phyloP scores from a whole-genome alignment of 2,888 invertebrate species.

The Synanthedon tipuliformis region DNA sequence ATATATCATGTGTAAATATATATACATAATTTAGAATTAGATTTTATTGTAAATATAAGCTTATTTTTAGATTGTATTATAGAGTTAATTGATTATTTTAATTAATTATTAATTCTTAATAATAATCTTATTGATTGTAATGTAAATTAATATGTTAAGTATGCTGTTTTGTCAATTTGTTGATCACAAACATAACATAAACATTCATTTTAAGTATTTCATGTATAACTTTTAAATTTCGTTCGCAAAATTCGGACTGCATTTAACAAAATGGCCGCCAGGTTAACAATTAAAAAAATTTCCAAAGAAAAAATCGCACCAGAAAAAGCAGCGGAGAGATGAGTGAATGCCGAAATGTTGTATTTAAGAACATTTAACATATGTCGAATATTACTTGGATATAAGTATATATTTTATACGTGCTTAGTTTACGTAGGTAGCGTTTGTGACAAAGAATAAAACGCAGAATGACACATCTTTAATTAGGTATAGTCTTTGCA shows the following conservation, averaged over 20 bases:
- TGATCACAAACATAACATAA: too few relatives aligned
- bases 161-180: too few relatives aligned
- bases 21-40: too few relatives aligned
- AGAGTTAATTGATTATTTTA: too few relatives aligned
- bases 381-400: constrained; percentile 17
- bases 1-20: too few relatives aligned
- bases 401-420: constrained; percentile 24
- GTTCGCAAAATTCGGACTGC: constrained; percentile 9
- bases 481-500: too few relatives aligned
- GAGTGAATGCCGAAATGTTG: constrained; percentile 14
- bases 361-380: constrained; percentile 37
- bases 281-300: constrained; percentile 29
- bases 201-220: too few relatives aligned
- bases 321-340: constrained; percentile 9
- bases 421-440: constrained; percentile 11
- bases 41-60: too few relatives aligned
- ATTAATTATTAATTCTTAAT: too few relatives aligned
- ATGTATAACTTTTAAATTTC: background rate
- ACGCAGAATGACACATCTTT: background rate
- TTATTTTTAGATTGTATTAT: too few relatives aligned
- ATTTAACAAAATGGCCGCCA: constrained; percentile 14
- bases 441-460: constrained; percentile 10
- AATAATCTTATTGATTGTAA: too few relatives aligned
- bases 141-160: too few relatives aligned
- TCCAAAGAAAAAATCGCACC: constrained; percentile 8